Evolutionary conservation across 2,888 invertebrate genomes (phyloP), one percentile per base, ranked within the genome.

Genomic region (Apocheima hispidaria): DNA sequence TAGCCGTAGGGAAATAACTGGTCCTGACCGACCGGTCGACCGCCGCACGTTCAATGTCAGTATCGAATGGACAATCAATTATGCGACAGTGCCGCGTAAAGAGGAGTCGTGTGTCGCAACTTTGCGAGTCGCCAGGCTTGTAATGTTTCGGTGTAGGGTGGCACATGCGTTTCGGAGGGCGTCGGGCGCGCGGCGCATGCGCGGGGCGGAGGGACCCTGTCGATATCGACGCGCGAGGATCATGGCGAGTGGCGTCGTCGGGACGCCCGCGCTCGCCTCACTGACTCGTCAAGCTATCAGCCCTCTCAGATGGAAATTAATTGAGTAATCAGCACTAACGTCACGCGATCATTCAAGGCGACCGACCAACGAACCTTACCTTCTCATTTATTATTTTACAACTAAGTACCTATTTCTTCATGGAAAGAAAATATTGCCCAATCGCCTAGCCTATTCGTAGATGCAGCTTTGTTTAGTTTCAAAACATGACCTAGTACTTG

Each of bases 11-110:
- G 82, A 82, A 88, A 87, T 88, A 87, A 91, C 91, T 89, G 85
- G 83, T 82, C 75, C 73, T 78, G 83, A 85, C 83, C 81, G 81
- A 83, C 81, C 81, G 81, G 82, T 78, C 85, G 83, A 69, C 82
- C 81, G 86, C 70, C 79, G 83, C 73, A 79, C 84, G 84, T 84
- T 87, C 92, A 92, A 92, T 92, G 91, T 91, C 92, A 90, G 87
- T 88, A 91, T 87, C 83, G 90, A 86, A 83, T 85, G 88, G 85
- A 83, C 89, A 86, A 91, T 90, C 85, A 90, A 90, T 91, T 90
- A 91, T 87, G 89, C 86, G 91, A 90, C 90, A 77, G 82, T 75
- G 59, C 54, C 75, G 78, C 77, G 78, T 76, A 80, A 84, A 86
- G 86, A 87, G 79, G 85, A 86, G 81, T 75, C 82, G 85, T 75